Percentiles rank a stretch among this genome's conserved stretches.
Conservation (phyloP, 2,797 vertebrate species). For the Chrosomus eos region DNA sequence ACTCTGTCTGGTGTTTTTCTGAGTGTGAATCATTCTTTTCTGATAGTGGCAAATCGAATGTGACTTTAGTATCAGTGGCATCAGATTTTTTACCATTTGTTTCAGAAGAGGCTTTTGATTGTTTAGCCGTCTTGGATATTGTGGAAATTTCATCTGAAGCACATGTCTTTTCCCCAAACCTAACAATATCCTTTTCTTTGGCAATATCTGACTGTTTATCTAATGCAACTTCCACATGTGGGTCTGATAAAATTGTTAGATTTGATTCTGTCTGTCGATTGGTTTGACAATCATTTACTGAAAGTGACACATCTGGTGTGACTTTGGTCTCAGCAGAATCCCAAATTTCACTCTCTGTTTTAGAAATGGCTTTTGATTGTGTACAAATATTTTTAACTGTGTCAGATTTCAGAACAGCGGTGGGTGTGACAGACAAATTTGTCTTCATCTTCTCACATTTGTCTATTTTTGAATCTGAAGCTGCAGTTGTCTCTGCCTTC, state of each 20-base stretch:
- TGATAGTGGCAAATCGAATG: neutral
- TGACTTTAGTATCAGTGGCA: neutral
- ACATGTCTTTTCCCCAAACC: conserved; percentile 63
- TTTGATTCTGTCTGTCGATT: neutral
- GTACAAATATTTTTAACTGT: neutral
- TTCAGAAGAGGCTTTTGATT: conserved; percentile 58
- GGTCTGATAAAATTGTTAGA: neutral
- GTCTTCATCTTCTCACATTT: neutral
- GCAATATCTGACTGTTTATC: neutral
- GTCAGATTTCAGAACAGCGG: conserved; percentile 22
- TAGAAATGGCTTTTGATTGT: conserved; percentile 4
- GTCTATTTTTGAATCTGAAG: conserved; percentile 43
- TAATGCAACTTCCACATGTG: neutral
- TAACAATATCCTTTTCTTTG: conserved; percentile 44
- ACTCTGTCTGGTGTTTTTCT: neutral
- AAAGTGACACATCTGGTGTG: neutral
- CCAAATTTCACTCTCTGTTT: neutral
- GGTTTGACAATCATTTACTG: neutral
- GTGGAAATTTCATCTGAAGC: conserved; percentile 57
- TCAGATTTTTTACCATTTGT: conserved; percentile 14
- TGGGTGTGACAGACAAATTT: conserved; percentile 1
- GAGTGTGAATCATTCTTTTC: neutral
- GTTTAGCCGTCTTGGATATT: conserved; percentile 43
- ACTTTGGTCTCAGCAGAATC: neutral
- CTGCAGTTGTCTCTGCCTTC: conserved; percentile 34